These are phyloP conservation scores for Epistrophe eligans DNA, from an alignment of 2,888 invertebrate genomes.

Conservation along the genomic window DNA sequence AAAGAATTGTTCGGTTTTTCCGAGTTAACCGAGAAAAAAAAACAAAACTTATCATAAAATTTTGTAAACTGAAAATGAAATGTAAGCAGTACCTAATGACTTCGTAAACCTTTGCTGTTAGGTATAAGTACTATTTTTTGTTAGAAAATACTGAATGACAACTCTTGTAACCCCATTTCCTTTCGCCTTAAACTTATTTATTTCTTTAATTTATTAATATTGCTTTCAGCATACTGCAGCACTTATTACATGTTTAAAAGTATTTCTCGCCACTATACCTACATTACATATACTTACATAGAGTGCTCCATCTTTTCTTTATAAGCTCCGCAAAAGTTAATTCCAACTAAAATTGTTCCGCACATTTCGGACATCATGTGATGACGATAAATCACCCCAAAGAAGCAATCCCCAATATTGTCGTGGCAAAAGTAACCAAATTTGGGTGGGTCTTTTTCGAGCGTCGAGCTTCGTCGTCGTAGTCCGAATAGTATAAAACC, in stretches of 20 bases:
- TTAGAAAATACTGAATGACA: not conserved
- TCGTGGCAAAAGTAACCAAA: conserved; percentile 73
- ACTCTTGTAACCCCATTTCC: not conserved
- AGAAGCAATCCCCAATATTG: conserved; percentile 72
- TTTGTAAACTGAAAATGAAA: not conserved
- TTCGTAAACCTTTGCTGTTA: not conserved
- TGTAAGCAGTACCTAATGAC: not conserved
- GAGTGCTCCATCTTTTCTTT: conserved; percentile 34
- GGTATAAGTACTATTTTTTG: not conserved
- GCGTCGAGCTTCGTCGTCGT: not conserved
- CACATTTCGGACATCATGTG: conserved; percentile 75
- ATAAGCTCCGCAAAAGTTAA: conserved; percentile 57
- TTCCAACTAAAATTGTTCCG: conserved; percentile 58
- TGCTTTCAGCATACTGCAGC: conserved; percentile 41
- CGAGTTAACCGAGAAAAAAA: not conserved
- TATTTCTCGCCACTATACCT: conserved; percentile 22
- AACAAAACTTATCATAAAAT: not conserved
- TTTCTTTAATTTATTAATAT: conserved; percentile 45
- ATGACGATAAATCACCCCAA: conserved; percentile 72
- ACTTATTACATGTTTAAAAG: conserved; percentile 42
- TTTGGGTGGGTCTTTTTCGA: conserved; percentile 65
- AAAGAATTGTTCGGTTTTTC: not conserved
- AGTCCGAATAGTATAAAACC: conserved; percentile 51
- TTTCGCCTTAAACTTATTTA: conserved; percentile 19
- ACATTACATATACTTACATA: not conserved